Percentiles rank a stretch among this genome's conserved stretches.
phyloP scores from a whole-genome alignment of 1,140 invertebrate species.

The Drosophila navojoa region DNA sequence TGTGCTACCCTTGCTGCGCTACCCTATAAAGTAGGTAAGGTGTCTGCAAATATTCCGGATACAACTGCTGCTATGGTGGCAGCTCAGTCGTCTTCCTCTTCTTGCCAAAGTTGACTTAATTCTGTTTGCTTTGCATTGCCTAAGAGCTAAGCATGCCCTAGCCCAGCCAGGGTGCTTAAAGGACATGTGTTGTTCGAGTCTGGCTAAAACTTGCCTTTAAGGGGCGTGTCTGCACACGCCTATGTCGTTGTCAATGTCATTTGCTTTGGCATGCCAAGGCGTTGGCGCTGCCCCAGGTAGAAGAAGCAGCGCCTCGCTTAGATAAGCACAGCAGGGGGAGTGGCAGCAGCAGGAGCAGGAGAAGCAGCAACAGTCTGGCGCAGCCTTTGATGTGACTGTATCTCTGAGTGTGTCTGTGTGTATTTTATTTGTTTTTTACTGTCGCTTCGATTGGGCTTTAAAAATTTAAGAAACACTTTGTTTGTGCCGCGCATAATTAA shows the following conservation, averaged over 20 bases:
- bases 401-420: no score
- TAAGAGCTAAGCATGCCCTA: no score
- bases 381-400: background rate
- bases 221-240: conserved; percentile 17
- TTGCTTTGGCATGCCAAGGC: conserved; percentile 1
- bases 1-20: background rate
- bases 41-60: no score
- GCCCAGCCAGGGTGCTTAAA: background rate
- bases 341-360: background rate
- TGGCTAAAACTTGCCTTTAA: background rate
- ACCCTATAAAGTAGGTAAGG: no score
- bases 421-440: background rate
- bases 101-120: no score
- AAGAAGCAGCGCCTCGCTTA: background rate
- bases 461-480: background rate
- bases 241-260: conserved; percentile 15
- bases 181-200: conserved; percentile 18
- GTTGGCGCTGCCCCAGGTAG: background rate
- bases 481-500: conserved; percentile 25
- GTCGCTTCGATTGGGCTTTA: background rate
- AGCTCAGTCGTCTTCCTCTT: no score
- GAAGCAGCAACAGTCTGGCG: background rate
- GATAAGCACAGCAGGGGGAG: background rate
- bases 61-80: no score
- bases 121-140: background rate